Percentiles rank a stretch among this genome's conserved stretches.
Evolutionary conservation across 2,888 invertebrate genomes (phyloP).

Genomic region (Eupeodes luniger): DNA sequence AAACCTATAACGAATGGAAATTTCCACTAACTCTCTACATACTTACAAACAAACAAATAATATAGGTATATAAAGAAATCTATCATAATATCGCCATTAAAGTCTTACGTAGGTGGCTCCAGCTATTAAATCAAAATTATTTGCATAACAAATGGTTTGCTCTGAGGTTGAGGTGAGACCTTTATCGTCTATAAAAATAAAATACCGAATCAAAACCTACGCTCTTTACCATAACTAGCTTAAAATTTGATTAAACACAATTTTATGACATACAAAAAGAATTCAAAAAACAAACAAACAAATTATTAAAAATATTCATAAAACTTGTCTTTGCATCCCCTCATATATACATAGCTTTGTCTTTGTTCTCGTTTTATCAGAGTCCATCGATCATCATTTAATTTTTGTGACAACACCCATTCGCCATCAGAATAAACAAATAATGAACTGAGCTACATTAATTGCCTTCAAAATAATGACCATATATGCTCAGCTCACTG

Average conservation of each 20-base stretch:
- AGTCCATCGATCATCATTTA: conserved; percentile 66
- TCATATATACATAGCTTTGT: neutral
- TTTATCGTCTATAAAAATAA: neutral
- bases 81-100: conserved; percentile 15
- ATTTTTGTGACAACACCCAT: conserved; percentile 64
- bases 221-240: conserved; percentile 29
- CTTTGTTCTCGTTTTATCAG: conserved; percentile 52
- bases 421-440: conserved; percentile 53
- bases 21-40: conserved; percentile 5
- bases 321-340: conserved; percentile 21
- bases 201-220: neutral
- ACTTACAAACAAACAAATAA: neutral
- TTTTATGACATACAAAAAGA: neutral
- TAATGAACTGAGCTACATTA: conserved; percentile 54
- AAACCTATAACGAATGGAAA: conserved; percentile 10
- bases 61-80: neutral
- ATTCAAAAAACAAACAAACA: neutral
- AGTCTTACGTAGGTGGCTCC: conserved; percentile 20
- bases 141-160: conserved; percentile 24
- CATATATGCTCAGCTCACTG: conserved; percentile 40
- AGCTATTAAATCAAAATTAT: conserved; percentile 34
- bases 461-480: conserved; percentile 50
- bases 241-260: conserved; percentile 3
- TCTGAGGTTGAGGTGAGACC: conserved; percentile 10
- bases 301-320: conserved; percentile 21